Percentiles rank a stretch among this genome's conserved stretches.
phyloP scores from a whole-genome alignment of 2,113 vertebrate species.

The Bufo gargarizans region DNA sequence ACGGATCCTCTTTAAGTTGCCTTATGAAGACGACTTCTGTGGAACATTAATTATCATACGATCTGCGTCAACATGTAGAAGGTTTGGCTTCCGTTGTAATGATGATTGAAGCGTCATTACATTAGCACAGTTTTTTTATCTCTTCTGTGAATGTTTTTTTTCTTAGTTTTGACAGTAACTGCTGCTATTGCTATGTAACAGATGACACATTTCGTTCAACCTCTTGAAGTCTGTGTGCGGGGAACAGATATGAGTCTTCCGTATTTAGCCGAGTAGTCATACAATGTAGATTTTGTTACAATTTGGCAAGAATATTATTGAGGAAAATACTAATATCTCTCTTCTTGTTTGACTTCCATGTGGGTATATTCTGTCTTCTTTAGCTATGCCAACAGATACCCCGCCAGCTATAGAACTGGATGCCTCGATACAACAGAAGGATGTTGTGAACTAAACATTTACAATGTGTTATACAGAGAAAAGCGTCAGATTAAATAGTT shows the following conservation, averaged over 20 bases:
- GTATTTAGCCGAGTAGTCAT: slow-evolving; percentile 48
- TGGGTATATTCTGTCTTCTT: slow-evolving; percentile 68
- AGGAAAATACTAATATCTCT: slow-evolving; percentile 65
- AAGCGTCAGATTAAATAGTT: not conserved
- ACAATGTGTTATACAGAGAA: slow-evolving; percentile 61
- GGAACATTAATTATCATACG: slow-evolving; percentile 4
- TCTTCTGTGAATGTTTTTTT: slow-evolving; percentile 38
- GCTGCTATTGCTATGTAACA: slow-evolving; percentile 50
- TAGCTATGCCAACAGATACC: slow-evolving; percentile 70
- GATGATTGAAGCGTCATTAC: slow-evolving; percentile 38
- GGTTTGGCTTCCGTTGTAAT: slow-evolving; percentile 13
- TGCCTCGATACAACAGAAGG: slow-evolving; percentile 59
- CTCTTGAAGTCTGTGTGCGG: slow-evolving; percentile 44
- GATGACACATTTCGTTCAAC: slow-evolving; percentile 53
- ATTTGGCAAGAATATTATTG: slow-evolving; percentile 64
- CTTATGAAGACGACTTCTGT: not conserved
- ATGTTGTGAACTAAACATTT: slow-evolving; percentile 64
- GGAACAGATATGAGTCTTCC: slow-evolving; percentile 50
- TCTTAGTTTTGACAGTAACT: slow-evolving; percentile 51
- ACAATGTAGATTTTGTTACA: slow-evolving; percentile 65
- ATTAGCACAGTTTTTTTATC: slow-evolving; percentile 20
- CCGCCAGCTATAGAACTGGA: slow-evolving; percentile 55
- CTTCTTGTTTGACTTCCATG: slow-evolving; percentile 68
- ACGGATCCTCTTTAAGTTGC: not conserved
- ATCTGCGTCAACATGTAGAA: not conserved